Base-by-base conservation (phyloP, 2,888 invertebrate genomes). In the Steinernema hermaphroditum region DNA sequence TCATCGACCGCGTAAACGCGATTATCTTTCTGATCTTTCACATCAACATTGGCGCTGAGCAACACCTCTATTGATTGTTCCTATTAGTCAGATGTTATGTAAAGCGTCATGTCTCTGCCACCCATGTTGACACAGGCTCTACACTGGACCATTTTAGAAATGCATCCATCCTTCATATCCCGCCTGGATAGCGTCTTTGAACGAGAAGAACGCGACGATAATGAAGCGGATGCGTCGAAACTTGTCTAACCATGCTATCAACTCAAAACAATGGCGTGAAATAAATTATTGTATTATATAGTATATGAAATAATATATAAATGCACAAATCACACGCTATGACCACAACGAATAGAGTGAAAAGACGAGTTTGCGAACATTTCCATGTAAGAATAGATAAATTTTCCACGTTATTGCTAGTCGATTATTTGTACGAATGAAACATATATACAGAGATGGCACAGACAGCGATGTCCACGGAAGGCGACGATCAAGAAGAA, bases 301-400 rank as follows among this genome's bases (percentile, higher is more conserved):
- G 4, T 12, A n/a, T 49, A n/a, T 41, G 19, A 24, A 24, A 54
- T 54, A 54, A 12, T 54, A 27, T 27, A 54, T 54, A 54, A 54
- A 54, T 37, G 37, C 24, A 54, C 54, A 54, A 54, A 27, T 54
- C 54, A 54, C 54, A 46, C 46, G 46, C 54, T 27, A 54, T 54
- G 27, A 54, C 54, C 27, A 22, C 22, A 8, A 54, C 54, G 19
- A 22, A 54, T 6, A 54, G 27, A 4, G 19, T 27, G 27, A 22
- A 54, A 54, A 6, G 27, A 54, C 54, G n/a, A 54, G 22, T 54
- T 54, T 54, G 54, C 54, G 54, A 54, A 54, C 54, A 22, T 19
- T 54, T 27, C 54, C 6, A 27, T 27, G 16, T 37, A 8, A 54
- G 54, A 54, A 54, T 54, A 54, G 54, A 54, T 54, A 24, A 54